Evolutionary conservation across 2,113 vertebrate species (phyloP), one percentile per base, ranked within the genome.

Genomic region (Heterotis niloticus): DNA sequence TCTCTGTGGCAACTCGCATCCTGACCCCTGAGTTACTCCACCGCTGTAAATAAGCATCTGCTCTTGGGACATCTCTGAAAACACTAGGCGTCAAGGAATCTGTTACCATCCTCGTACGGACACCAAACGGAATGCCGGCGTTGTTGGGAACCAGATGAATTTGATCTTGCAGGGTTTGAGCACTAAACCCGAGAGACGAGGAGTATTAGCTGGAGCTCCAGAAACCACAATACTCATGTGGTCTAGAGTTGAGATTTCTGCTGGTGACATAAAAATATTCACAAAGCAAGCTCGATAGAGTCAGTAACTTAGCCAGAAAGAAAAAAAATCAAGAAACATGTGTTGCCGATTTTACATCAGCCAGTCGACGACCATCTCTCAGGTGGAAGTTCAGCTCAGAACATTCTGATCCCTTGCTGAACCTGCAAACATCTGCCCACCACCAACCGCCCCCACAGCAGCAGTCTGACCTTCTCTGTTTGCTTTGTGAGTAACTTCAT

Each of bases 41-140:
- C 26, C 64, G 70, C 76, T 77, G 78, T 85, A 87, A 87, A 85
- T 60, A 83, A 81, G 81, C 10, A 26, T 28, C 24, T 20, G 71
- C 34, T 74, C 28, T 28, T 16, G 14, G 10, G 9, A 1, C 44
- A 11, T 51, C 23, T 72, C 52, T 24, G 1, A 17, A 72, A n/a
- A n/a, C 54, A 16, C 71, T 59, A 52, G 23, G 44, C 3, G 10
- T 54, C 23, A 12, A 20, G 69, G 10, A 28, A 52, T 44, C 34
- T 44, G 34, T 74, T 52, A 74, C 51, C 54, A 13, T 56, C 57
- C 57, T 17, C n/a, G 26, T 16, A 56, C n/a, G n/a, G 71, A 23
- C 54, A 51, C 23, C 34, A 44, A 44, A 44, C 2, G 7, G 34
- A 44, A 7, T 44, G 34, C 34, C 34, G 34, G 34, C 34, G 2